Evolutionary conservation across 2,113 vertebrate species (phyloP).

Genomic region (Phaethon lepturus): DNA sequence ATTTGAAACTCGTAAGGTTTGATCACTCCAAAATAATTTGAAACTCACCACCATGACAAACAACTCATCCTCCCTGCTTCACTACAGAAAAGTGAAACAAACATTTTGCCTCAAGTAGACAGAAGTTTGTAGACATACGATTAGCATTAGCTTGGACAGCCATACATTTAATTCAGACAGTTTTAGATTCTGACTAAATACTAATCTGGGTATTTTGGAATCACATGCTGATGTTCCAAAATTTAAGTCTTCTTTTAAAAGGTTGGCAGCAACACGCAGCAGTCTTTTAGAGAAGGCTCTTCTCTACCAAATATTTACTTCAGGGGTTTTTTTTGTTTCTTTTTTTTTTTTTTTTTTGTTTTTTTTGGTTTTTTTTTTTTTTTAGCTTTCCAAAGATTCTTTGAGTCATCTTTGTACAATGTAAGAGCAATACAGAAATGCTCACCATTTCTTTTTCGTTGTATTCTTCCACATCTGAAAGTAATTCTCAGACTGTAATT

Average conservation of each 20-base stretch:
- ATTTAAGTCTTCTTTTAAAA: not conserved
- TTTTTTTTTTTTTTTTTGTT: not conserved
- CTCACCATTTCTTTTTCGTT: not conserved
- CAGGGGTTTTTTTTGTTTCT: not conserved
- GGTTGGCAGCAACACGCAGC: not conserved
- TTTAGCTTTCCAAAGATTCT: no score
- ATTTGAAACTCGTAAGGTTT: not conserved
- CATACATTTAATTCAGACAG: not conserved
- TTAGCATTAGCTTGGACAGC: not conserved
- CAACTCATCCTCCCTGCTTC: not conserved
- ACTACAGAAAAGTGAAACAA: not conserved
- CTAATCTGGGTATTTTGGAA: constrained; percentile 5
- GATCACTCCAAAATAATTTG: no score
- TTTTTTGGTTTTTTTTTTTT: not conserved
- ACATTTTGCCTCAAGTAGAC: not conserved
- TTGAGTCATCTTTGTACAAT: not conserved
- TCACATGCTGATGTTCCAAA: not conserved
- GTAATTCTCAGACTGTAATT: not conserved
- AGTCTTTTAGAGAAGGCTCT: not conserved
- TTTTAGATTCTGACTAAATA: constrained; percentile 26
- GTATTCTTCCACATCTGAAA: not conserved
- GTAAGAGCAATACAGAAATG: not conserved
- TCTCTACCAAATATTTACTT: not conserved
- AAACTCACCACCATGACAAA: not conserved
- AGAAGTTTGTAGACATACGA: not conserved